A percentile compares a stretch with the other conserved stretches of the same genome.
Evolutionary conservation across 2,113 vertebrate genomes (phyloP).

Genomic region (Catagonus wagneri): DNA sequence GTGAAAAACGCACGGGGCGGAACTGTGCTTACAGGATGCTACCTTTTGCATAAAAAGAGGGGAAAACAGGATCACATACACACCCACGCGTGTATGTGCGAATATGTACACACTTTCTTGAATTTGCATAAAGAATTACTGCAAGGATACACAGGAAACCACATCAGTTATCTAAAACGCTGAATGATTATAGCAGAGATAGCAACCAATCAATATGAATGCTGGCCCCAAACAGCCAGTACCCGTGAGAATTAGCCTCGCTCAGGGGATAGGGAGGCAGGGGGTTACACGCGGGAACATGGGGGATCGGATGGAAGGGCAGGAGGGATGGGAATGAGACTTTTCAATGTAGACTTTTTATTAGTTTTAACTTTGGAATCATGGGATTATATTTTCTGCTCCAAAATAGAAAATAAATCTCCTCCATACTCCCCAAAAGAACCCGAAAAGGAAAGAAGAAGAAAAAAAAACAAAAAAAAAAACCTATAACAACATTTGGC

Average conservation of each 20-base stretch:
- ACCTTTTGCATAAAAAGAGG: too few species aligned
- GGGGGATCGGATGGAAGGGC: not conserved
- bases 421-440: not conserved
- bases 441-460: not conserved
- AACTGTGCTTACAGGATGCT: too few species aligned
- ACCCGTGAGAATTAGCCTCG: not conserved
- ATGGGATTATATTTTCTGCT: not conserved
- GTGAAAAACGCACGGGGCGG: not conserved
- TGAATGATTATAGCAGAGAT: not conserved
- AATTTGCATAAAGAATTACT: not conserved
- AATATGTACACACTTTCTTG: not conserved
- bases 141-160: not conserved
- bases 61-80: too few species aligned
- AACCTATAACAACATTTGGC: not conserved
- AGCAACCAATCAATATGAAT: not conserved
- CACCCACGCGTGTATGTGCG: too few species aligned
- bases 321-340: not conserved
- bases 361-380: not conserved
- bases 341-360: not conserved
- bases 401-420: conserved; percentile 13
- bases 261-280: not conserved
- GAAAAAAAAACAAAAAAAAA: not conserved
- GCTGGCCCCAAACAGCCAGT: not conserved
- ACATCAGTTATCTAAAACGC: not conserved
- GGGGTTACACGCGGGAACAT: not conserved